Base-by-base conservation (phyloP, 2,113 vertebrate genomes). In the Panthera leo region DNA sequence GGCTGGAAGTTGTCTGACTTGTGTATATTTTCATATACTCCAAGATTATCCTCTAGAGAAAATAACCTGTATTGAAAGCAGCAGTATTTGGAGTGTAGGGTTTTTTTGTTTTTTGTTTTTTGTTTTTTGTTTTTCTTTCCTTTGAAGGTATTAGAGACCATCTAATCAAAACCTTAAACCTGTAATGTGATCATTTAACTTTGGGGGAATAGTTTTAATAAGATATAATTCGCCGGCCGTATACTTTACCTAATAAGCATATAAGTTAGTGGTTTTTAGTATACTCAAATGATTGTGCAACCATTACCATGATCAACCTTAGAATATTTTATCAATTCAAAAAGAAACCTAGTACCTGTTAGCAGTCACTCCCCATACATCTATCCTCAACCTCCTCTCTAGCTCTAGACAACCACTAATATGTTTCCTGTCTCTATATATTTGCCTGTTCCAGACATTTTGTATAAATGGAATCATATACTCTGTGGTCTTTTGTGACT, bases 81-180 rank as follows among this genome's bases (percentile, higher is more conserved):
- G 63, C 65, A 80, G 29, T 63, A 29, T 91, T 39, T n/a, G 73
- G 36, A 96, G 15, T 61, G 45, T 45, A 8, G 1, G 45, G 1
- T 9, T 45, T 45, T 45, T 23, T 61, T 61, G 58, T 61, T 61
- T 61, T 61, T 61, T 61, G 58, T 25, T 25, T 61, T 61, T 58
- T 45, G 45, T 6, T 58, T 58, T 21, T 58, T 19, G 1, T 0
- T 67, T 51, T 68, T 92, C 55, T 91, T 71, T 92, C 63, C 45
- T n/a, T 63, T 96, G 58, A 93, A 89, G 58, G 61, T 89, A 67
- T 19, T 89, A 61, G 61, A 78, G 39, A 34, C 82, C 5, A 0
- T 96, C 82, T 21, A 95, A 67, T 96, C 45, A 79, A 95, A 98
- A 91, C 39, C n/a, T 95, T 96, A 96, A 98, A 97, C 5, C 58